These are phyloP conservation scores for Ageneiosus marmoratus DNA, from an alignment of 2,113 vertebrate genomes.

Conservation along the genomic window DNA sequence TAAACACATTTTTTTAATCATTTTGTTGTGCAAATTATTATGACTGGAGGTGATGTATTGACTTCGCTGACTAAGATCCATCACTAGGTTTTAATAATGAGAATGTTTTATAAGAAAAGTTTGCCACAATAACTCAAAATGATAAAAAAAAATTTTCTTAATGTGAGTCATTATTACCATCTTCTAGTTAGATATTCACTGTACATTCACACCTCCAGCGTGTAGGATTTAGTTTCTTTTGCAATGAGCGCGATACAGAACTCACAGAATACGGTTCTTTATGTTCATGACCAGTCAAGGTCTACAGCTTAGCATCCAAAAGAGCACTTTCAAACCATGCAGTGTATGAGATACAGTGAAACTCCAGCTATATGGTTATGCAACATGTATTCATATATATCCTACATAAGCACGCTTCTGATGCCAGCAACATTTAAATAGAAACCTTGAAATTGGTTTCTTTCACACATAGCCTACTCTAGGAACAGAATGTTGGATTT, in stretches of 20 bases:
- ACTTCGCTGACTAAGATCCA: not conserved
- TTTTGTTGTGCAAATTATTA: not conserved
- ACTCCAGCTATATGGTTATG: not conserved
- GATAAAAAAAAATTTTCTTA: not conserved
- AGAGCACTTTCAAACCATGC: not conserved
- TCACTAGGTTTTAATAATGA: no score
- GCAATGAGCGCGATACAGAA: not conserved
- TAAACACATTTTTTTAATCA: no score
- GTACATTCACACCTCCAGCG: not conserved
- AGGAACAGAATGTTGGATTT: not conserved
- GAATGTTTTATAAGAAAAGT: no score
- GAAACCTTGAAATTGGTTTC: not conserved
- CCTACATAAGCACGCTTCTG: not conserved
- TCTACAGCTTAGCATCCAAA: not conserved
- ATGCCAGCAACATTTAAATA: not conserved
- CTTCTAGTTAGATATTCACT: not conserved
- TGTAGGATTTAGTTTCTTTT: not conserved
- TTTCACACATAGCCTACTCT: not conserved
- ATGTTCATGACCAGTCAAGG: not conserved
- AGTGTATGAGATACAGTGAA: not conserved
- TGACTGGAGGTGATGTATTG: not conserved
- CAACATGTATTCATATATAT: not conserved
- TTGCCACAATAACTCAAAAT: not conserved
- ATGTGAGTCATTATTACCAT: not conserved
- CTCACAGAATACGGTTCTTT: not conserved